Conservation (phyloP, 2,113 vertebrate species). For the Hiodon alosoides region DNA sequence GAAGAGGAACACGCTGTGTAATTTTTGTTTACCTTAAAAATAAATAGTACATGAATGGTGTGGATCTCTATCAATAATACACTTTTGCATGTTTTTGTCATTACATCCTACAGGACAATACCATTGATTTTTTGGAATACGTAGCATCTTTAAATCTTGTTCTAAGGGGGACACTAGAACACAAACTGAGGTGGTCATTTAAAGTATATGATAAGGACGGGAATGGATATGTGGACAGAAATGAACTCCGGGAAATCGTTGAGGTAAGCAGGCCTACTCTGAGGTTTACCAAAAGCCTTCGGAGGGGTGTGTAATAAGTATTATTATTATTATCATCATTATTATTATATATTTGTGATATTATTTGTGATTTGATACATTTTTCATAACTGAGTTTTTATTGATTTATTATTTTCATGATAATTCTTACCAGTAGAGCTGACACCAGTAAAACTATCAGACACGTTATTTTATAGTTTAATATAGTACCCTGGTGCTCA, state of each 20-base stretch:
- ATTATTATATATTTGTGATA: too few species aligned
- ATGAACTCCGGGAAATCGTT: slow-evolving; percentile 68
- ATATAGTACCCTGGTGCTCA: not conserved
- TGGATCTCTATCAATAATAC: not conserved
- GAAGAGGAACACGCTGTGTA: not conserved
- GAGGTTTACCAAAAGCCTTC: not conserved
- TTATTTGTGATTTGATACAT: too few species aligned
- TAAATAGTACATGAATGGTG: not conserved
- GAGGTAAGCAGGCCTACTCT: slow-evolving; percentile 49
- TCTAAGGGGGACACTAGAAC: slow-evolving; percentile 72
- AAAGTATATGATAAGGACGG: slow-evolving; percentile 79
- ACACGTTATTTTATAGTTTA: not conserved
- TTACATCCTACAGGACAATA: slow-evolving; percentile 56
- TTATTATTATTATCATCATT: too few species aligned
- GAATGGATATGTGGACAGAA: slow-evolving; percentile 70
- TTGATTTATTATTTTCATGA: too few species aligned
- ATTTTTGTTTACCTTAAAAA: not conserved
- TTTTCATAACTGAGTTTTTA: too few species aligned
- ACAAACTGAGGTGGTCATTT: slow-evolving; percentile 77
- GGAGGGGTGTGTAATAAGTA: not conserved
- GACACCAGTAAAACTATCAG: not conserved
- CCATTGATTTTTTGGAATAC: slow-evolving; percentile 68
- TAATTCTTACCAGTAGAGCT: not conserved
- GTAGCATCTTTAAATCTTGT: slow-evolving; percentile 63
- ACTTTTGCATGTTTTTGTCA: not conserved